Base-by-base conservation (phyloP, 2,797 vertebrate genomes). In the Moxostoma hubbsi region DNA sequence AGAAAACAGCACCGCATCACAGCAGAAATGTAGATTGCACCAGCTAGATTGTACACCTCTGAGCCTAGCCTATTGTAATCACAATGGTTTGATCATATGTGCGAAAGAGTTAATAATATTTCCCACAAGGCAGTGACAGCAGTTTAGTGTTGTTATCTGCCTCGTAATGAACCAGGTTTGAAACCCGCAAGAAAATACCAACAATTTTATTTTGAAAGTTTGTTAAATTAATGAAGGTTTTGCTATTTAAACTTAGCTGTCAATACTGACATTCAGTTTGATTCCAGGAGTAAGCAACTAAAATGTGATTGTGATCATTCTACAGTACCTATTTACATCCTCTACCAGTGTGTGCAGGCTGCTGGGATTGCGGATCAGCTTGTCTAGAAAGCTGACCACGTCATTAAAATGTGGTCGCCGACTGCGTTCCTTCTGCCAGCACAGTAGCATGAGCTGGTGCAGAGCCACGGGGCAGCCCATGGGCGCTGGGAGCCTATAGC, bases 401-500 rank as follows among this genome's bases (percentile, higher is more conserved):
- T 98, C 95, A 2, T 89, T 94, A 88, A 99, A 99, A 87, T 91
- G 94, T 7, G 97, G 98, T 10, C 97, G 94, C 89, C 95, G 96
- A 85, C 91, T 94, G 73, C 94, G 94, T 86, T 99, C 97, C 88
- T 98, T 99, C 90, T 99, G 97, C 98, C 98, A 99, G 91, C 97
- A 98, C 87, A 97, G 97, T 83, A 99, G 94, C 98, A 99, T 99
- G 70, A 99, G 83, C 50, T 99, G 97, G 89, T 99, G 97, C 83
- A 99, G 94, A 12, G 96, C 96, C 53, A 96, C 94, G 1, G 98
- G 96, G 83, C 97, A 99, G 85, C 96, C 96, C 95, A 98, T 97
- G 10, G 98, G 98, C 5, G 97, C 96, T 0, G 98, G 98, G 1
- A 99, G 96, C 77, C 97, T 96, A 89, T 99, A 99, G 43, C 97